Base-by-base conservation (phyloP, 2,888 invertebrate species). In the Phytoseiulus persimilis region DNA sequence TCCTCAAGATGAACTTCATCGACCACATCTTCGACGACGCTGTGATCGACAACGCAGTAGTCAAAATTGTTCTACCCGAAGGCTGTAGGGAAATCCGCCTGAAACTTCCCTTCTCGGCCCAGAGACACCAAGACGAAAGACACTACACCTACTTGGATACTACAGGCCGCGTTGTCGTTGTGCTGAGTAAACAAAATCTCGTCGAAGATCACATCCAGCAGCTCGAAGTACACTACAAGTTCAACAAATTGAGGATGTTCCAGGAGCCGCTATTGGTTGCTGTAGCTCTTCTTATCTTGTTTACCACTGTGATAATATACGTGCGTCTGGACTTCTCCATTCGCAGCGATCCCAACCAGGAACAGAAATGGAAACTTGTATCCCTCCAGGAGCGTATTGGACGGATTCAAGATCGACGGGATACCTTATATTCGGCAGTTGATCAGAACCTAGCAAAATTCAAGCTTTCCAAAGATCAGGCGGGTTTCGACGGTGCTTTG, bases 21-120 rank as follows among this genome's bases (percentile, higher is more conserved):
- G 99, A 99, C 93, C 99, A 99, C 92, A 95, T 99, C 87, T 98
- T 95, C 93, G 98, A 99, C 93, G 98, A 99, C 92, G 97, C 98
- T 96, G 95, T 96, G 90, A 95, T 99, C 90, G 98, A 99, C 92
- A 96, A 98, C 92, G 93, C 97, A 65, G 94, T 95, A 65, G 95
- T 99, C 0, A 96, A 95, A 92, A 95, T 99, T 90, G 96, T 99
- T 92, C 94, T 99, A 90, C 99, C 99, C 0, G 99, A 99, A 93
- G 97, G 98, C 83, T 92, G 46, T 90, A 93, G 95, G n/a, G 95
- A 96, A 92, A 95, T 97, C 90, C 95, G 96, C 92, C 92, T 98
- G 0, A 95, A 94, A 90, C 94, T 96, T 1, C 98, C 98, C 0
- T 99, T 96, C 93, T 92, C 94, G 14, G 95, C 97, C 0, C 94